These are phyloP conservation scores for Enteromius mattozi DNA, from an alignment of 2,797 vertebrate genomes.

Conservation along the genomic window DNA sequence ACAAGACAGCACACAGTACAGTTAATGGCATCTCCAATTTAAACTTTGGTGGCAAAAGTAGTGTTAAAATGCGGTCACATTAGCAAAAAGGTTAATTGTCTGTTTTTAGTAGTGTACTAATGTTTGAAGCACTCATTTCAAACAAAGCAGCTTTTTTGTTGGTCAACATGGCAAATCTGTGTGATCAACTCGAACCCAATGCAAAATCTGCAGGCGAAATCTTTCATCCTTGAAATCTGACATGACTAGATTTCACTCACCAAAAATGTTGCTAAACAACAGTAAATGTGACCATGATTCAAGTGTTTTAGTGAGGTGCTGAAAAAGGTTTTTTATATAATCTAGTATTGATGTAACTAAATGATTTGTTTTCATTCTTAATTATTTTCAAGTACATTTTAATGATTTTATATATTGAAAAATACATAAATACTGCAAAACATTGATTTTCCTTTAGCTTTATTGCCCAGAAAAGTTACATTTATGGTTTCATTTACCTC, in stretches of 20 bases:
- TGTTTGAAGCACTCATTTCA: not conserved
- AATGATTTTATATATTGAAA: not conserved
- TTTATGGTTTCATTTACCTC: slow-evolving; percentile 52
- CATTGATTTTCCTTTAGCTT: not conserved
- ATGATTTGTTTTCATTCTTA: not conserved
- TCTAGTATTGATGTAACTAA: not conserved
- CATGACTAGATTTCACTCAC: not conserved
- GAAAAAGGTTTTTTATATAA: too few relatives aligned
- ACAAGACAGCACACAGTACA: not conserved
- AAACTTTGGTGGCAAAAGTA: not conserved
- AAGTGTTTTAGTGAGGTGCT: not conserved
- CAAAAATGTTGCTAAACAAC: not conserved
- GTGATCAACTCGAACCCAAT: not conserved
- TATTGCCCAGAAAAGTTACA: slow-evolving; percentile 4
- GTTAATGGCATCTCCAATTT: not conserved
- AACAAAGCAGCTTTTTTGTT: too few relatives aligned
- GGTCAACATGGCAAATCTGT: not conserved
- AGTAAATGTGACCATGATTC: not conserved
- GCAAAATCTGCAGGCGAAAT: not conserved
- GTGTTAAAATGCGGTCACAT: not conserved
- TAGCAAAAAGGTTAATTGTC: not conserved
- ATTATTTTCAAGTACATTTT: not conserved
- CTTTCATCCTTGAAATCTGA: not conserved
- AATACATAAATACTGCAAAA: not conserved
- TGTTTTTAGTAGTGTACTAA: not conserved